Evolutionary conservation across 2,113 vertebrate genomes (phyloP), one percentile per base, ranked within the genome.

Genomic region (Maccullochella peelii): DNA sequence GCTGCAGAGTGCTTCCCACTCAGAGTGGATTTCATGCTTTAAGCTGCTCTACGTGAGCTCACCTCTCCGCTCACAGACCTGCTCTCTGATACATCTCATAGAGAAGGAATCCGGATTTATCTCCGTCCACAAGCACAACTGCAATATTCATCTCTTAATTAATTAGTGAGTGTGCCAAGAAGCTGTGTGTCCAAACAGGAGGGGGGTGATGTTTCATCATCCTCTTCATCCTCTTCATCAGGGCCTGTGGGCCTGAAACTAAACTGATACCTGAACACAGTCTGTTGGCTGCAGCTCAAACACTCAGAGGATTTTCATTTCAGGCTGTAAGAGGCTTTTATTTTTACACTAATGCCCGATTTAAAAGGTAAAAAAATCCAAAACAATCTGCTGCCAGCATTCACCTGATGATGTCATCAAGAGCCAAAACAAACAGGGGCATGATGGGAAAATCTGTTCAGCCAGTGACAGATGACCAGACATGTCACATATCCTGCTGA

Each of bases 291-390:
- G 77, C 82, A 52, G 83, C 86, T 88, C 88, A 84, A 85, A 91
- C 87, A 84, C 79, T 89, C 88, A 91, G 80, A 86, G 88, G 88
- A 94, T 94, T 92, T 93, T 84, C 82, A 88, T 88, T 67, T 90
- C 83, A 79, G 67, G 77, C 77, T 75, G 38, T 93, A 93, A 94
- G 93, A 93, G 89, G 90, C 89, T 91, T 94, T 93, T 65, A 87
- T 77, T 85, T 88, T 88, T 67, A 82, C 66, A 79, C 85, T 93
- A 91, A 93, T 93, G 73, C 87, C 44, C 11, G 86, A 92, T 84
- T 91, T 89, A 92, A 86, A 93, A 92, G 89, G 90, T 92, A 85
- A 82, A 84, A 85, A 88, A 77, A 33, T 4, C 33, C 73, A 78
- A 76, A 86, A 82, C 85, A 90, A 87, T 89, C 89, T 91, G 89